These are phyloP conservation scores for Alaudala cheleensis DNA, from an alignment of 2,113 vertebrate species.

Conservation along the genomic window DNA sequence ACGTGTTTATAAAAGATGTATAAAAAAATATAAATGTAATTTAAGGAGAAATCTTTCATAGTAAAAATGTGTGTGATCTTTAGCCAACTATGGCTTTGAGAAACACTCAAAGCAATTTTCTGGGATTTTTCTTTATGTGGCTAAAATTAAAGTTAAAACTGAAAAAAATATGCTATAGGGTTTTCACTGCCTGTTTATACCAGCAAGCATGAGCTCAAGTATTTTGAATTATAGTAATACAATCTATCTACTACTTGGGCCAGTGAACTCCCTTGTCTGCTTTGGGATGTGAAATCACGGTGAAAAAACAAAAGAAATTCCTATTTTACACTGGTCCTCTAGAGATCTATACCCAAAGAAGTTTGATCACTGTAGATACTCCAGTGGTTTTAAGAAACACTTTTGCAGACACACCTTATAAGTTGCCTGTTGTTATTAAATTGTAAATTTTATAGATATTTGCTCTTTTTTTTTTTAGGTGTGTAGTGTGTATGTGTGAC, in stretches of 20 bases:
- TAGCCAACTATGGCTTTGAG: neutral
- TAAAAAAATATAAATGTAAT: neutral
- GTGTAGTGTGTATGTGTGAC: constrained; percentile 96
- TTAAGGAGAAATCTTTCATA: neutral
- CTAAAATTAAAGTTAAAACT: neutral
- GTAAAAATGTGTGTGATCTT: neutral
- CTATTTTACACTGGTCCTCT: neutral
- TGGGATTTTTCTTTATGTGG: neutral
- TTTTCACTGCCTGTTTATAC: neutral
- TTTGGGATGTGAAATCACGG: neutral
- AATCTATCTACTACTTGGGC: neutral
- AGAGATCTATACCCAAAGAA: neutral
- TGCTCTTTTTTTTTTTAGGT: constrained; percentile 75
- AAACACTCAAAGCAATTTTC: neutral
- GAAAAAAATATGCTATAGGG: neutral
- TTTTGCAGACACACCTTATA: neutral
- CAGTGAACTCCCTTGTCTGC: neutral
- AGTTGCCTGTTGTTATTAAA: neutral
- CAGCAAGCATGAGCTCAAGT: neutral
- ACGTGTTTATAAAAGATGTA: neutral
- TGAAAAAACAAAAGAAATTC: neutral
- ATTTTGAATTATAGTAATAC: neutral
- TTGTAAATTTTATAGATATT: neutral
- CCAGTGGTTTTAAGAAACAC: neutral
- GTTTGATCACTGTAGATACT: neutral